A percentile compares a stretch with the other conserved stretches of the same genome.
Evolutionary conservation across 1,140 invertebrate species (phyloP).

Genomic region (Dreissena polymorpha): DNA sequence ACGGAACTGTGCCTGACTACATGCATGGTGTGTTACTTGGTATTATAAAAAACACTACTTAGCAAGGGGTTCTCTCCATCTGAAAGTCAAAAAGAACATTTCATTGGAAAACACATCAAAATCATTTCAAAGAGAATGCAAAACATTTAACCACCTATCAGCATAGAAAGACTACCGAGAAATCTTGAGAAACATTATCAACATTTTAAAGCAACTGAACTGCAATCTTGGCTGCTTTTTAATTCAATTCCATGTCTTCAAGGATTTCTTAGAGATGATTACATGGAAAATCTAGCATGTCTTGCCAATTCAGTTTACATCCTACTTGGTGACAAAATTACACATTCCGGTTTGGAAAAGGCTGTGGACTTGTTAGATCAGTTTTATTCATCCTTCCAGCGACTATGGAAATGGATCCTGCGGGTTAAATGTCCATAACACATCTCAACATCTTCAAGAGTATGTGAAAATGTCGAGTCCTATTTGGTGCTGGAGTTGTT

Average conservation of each 20-base stretch:
- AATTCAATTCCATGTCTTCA: neutral
- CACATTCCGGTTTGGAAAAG: neutral
- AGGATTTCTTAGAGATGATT: neutral
- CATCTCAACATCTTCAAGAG: neutral
- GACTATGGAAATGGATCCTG: neutral
- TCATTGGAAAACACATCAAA: neutral
- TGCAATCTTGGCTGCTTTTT: neutral
- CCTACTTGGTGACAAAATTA: neutral
- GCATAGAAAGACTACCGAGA: neutral
- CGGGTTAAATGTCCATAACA: neutral
- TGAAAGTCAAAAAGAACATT: neutral
- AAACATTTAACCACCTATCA: neutral
- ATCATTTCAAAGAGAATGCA: neutral
- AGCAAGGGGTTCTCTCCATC: neutral
- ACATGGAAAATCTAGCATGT: neutral
- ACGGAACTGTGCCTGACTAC: neutral
- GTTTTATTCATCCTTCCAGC: neutral
- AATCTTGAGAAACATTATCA: neutral
- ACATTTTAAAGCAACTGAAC: neutral
- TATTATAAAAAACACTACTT: neutral
- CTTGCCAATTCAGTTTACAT: neutral
- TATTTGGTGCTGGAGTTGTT: constrained; percentile 35
- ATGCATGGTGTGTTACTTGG: neutral
- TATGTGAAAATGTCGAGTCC: constrained; percentile 18
- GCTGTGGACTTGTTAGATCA: neutral